Conservation (phyloP, 2,888 invertebrate genomes). For the Callimorpha dominula region DNA sequence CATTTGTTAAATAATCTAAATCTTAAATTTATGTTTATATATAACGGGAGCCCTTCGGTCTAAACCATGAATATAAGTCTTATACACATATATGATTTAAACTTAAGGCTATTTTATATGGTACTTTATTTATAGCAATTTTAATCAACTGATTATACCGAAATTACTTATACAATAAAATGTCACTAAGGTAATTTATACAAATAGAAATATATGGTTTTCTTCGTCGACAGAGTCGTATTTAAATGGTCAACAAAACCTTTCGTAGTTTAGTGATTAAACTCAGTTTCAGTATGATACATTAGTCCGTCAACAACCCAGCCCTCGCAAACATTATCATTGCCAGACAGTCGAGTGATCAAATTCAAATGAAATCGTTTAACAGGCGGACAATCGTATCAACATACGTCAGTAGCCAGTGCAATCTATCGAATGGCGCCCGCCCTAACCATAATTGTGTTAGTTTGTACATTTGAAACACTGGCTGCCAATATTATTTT, state of each 20-base stretch:
- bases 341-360: constrained; percentile 81
- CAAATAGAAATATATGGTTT: neutral
- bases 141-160: too few relatives aligned
- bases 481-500: constrained; percentile 31
- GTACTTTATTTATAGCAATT: too few relatives aligned
- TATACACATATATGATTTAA: too few relatives aligned
- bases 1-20: too few relatives aligned
- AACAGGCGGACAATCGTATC: constrained; percentile 83
- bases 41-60: too few relatives aligned
- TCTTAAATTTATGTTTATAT: too few relatives aligned
- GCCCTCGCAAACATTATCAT: constrained; percentile 77
- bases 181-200: neutral
- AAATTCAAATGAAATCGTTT: constrained; percentile 84
- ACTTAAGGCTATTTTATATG: too few relatives aligned
- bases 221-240: too few relatives aligned
- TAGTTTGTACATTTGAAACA: constrained; percentile 54
- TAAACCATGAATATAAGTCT: too few relatives aligned
- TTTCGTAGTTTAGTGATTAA: neutral
- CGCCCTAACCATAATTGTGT: constrained; percentile 63
- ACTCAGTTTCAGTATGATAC: constrained; percentile 4
- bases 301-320: constrained; percentile 21
- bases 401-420: constrained; percentile 80
- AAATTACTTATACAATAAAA: too few relatives aligned
- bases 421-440: constrained; percentile 63
- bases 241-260: too few relatives aligned